A percentile compares a stretch with the other conserved stretches of the same genome.
phyloP scores from a whole-genome alignment of 2,113 vertebrate genomes.

The Rhinolophus ferrumequinum region DNA sequence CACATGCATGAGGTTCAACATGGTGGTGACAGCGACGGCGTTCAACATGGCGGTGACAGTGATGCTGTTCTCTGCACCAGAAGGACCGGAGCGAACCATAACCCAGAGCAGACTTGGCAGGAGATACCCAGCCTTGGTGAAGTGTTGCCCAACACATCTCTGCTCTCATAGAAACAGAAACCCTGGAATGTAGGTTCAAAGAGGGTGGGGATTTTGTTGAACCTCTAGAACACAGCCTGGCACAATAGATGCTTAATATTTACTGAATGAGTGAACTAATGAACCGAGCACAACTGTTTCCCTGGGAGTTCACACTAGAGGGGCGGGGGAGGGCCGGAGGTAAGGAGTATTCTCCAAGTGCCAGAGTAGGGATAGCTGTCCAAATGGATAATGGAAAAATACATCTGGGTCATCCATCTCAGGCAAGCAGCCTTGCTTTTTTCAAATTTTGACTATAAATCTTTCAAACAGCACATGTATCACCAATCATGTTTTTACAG shows the following conservation, averaged over 20 bases:
- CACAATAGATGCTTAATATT: accelerated
- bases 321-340: accelerated
- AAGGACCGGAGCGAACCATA: not conserved
- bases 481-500: not conserved
- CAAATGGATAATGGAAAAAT: not conserved
- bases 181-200: accelerated
- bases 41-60: not conserved
- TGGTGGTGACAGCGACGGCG: not conserved
- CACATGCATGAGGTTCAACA: accelerated
- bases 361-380: accelerated
- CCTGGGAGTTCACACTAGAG: accelerated
- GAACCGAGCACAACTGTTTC: accelerated
- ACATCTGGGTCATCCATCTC: accelerated
- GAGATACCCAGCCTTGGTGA: accelerated
- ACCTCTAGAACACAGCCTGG: too few species aligned
- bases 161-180: accelerated
- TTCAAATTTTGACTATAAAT: not conserved
- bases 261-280: not conserved
- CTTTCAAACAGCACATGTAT: not conserved
- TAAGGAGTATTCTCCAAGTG: not conserved
- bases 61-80: not conserved
- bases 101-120: not conserved
- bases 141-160: accelerated
- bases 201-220: not conserved
- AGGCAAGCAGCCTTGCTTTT: not conserved